Evolutionary conservation across 2,113 vertebrate genomes (phyloP), one percentile per base, ranked within the genome.

Genomic region (Pterocles gutturalis): DNA sequence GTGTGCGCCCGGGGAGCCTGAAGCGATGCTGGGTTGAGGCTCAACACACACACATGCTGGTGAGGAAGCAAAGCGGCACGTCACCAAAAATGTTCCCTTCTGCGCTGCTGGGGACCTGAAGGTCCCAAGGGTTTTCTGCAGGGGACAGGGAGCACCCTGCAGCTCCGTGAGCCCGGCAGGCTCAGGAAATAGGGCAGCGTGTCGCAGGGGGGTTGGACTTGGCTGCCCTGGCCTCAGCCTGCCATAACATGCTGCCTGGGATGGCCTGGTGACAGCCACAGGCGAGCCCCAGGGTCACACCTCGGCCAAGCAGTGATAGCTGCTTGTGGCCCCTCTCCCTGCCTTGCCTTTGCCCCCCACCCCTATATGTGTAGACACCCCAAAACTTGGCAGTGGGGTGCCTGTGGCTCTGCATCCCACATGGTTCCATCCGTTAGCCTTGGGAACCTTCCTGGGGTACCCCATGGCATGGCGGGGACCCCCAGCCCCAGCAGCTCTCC

Each of bases 1-100:
- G 1, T 0, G 2, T 19, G 6, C 0, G 0, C 48, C 33, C 0
- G 9, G 29, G 34, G 41, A 83, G 62, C 34, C 34, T 48, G 48
- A 71, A 87, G 81, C 0, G 0, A 28, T 38, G 65, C 83, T 36
- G 45, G 54, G 31, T 45, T 0, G 3, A 76, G 69, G 79, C 48
- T 89, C 2, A 0, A 0, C 9, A 11, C 15, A 10, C 15, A 11
- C 10, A 17, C 13, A 7, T 7, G 2, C 17, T 12, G 45, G 38
- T 9, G 45, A 64, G n/a, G n/a, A 85, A 88, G 64, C 7, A 13
- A 13, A 55, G 64, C 6, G 3, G 8, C 48, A 7, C 3, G 1
- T 48, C 2, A 5, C 58, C 31, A 55, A 41, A 90, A 88, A 7
- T 3, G 5, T 53, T 82, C 8, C 1, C 11, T 72, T 70, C 73